Percentiles rank a stretch among this genome's conserved stretches.
phyloP scores from a whole-genome alignment of 2,888 invertebrate genomes.

The Mechanitis messenoides region DNA sequence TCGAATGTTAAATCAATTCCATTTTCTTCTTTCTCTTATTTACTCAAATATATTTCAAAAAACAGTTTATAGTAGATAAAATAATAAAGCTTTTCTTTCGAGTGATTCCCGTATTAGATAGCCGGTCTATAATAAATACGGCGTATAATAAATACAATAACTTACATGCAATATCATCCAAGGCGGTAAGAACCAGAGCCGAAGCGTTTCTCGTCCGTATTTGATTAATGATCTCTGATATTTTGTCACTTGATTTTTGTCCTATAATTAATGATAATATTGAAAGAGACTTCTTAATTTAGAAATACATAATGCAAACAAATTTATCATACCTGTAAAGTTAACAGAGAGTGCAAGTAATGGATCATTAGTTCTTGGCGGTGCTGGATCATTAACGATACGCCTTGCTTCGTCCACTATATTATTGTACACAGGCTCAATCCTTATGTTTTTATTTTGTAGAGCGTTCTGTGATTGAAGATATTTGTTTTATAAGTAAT shows the following conservation, averaged over 20 bases:
- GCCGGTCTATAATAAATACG: too few relatives aligned
- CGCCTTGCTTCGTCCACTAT: slow-evolving; percentile 73
- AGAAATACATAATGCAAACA: too few relatives aligned
- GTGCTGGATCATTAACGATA: slow-evolving; percentile 56
- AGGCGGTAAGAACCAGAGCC: slow-evolving; percentile 83
- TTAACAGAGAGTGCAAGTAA: slow-evolving; percentile 68
- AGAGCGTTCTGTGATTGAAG: slow-evolving; percentile 44
- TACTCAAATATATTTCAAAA: too few relatives aligned
- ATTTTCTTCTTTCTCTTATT: too few relatives aligned
- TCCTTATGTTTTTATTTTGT: slow-evolving; percentile 36
- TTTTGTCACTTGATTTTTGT: slow-evolving; percentile 79
- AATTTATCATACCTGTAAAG: slow-evolving; percentile 68
- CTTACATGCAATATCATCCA: slow-evolving; percentile 94
- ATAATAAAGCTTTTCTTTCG: neutral
- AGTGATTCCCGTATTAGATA: neutral
- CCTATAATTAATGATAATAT: slow-evolving; percentile 56
- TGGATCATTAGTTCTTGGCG: slow-evolving; percentile 47
- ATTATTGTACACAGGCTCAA: slow-evolving; percentile 70
- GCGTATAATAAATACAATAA: slow-evolving; percentile 21
- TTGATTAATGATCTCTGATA: slow-evolving; percentile 77
- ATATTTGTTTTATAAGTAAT: neutral
- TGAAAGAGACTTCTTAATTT: neutral
- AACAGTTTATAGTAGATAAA: too few relatives aligned
- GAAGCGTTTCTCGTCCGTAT: slow-evolving; percentile 80
- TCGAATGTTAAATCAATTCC: too few relatives aligned